These are phyloP conservation scores for Pygoscelis antarcticus DNA, from an alignment of 2,113 vertebrate genomes.

Conservation along the genomic window DNA sequence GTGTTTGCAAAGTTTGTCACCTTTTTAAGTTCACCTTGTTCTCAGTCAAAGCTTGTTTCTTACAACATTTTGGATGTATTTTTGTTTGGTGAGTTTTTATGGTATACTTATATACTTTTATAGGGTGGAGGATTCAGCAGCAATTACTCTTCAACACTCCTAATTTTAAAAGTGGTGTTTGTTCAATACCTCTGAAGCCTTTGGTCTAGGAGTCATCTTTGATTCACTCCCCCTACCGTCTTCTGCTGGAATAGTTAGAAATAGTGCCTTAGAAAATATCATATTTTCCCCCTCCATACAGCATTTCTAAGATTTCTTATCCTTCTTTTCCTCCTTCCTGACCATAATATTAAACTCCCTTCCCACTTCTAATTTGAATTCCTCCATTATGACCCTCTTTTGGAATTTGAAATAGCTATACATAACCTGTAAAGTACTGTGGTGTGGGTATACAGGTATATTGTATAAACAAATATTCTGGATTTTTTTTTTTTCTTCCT, in stretches of 20 bases:
- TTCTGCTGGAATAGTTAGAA: neutral
- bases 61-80: neutral
- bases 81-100: neutral
- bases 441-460: too few species aligned
- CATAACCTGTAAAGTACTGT: neutral
- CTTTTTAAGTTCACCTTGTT: neutral
- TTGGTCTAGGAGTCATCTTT: neutral
- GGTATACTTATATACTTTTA: neutral
- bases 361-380: neutral
- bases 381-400: neutral
- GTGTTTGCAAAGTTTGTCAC: neutral
- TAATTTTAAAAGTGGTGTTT: neutral
- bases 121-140: neutral
- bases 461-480: neutral
- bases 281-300: fast-evolving
- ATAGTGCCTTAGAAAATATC: neutral
- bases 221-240: neutral
- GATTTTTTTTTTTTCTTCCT: neutral
- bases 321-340: neutral
- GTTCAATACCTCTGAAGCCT: neutral
- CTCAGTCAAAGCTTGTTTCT: neutral
- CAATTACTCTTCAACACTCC: neutral
- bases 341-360: neutral
- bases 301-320: neutral
- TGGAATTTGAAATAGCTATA: neutral